These are phyloP conservation scores for Drosophila pruinosa DNA, from an alignment of 1,140 invertebrate species.

Conservation along the genomic window DNA sequence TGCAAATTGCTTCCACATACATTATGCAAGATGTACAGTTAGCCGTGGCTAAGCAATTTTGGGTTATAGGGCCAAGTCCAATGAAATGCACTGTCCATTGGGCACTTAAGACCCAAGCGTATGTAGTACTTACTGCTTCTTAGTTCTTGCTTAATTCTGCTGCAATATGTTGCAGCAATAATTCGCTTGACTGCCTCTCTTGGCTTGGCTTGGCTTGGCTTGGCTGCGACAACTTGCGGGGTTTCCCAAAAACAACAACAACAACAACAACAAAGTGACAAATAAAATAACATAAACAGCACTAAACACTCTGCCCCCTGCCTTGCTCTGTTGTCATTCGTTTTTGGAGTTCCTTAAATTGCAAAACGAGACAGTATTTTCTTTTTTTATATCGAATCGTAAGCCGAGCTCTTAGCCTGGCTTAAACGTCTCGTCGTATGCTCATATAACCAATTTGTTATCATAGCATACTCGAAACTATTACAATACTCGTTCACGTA, in stretches of 20 bases:
- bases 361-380: conserved; percentile 15
- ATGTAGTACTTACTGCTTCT: conserved; percentile 1
- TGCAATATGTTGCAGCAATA: conserved; percentile 41
- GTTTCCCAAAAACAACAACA: conserved; percentile 19
- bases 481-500: not conserved
- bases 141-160: conserved; percentile 37
- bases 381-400: not conserved
- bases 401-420: conserved; percentile 10
- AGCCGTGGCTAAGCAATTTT: conserved; percentile 23
- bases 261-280: not conserved
- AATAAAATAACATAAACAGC: too few species aligned
- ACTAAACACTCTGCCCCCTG: not conserved
- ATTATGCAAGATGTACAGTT: not conserved
- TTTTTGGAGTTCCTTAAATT: not conserved
- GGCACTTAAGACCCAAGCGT: conserved; percentile 38
- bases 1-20: conserved; percentile 25
- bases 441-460: conserved; percentile 31
- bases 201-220: too few species aligned
- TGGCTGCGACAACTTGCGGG: conserved; percentile 44
- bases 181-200: conserved; percentile 38
- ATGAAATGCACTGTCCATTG: conserved; percentile 33
- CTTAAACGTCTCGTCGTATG: conserved; percentile 13
- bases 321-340: not conserved
- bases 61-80: conserved; percentile 52
- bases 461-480: conserved; percentile 16